Evolutionary conservation across 2,888 invertebrate genomes (phyloP).

Genomic region (Blomia tropicalis): DNA sequence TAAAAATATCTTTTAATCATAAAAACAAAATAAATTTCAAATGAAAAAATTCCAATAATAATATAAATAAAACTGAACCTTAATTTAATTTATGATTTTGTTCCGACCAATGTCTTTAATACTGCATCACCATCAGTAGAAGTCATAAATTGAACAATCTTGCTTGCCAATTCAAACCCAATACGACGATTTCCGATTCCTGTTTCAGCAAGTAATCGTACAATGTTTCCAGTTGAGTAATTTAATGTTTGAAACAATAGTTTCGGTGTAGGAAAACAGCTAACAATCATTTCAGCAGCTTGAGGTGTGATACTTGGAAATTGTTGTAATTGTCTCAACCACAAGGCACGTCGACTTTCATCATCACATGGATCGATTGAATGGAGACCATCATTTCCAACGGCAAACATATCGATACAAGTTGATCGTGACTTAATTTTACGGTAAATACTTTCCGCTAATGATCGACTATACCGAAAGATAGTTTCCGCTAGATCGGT

Average conservation of each 20-base stretch:
- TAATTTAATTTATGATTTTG: no score
- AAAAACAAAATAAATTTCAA: no score
- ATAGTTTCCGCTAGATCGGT: neutral
- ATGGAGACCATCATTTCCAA: neutral
- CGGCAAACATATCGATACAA: constrained; percentile 7
- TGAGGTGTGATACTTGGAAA: constrained; percentile 14
- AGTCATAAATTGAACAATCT: neutral
- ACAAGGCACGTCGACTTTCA: neutral
- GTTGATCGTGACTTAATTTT: neutral
- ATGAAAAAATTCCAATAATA: no score
- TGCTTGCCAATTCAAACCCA: neutral
- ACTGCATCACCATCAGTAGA: neutral
- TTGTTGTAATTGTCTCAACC: constrained; percentile 19
- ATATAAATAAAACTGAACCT: no score
- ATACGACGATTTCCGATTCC: neutral
- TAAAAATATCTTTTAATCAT: neutral
- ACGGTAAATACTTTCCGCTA: constrained; percentile 9
- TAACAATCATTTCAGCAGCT: constrained; percentile 9
- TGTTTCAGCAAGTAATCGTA: neutral
- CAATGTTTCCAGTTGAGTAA: no score
- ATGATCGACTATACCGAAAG: constrained; percentile 14
- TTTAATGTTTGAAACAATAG: constrained; percentile 2
- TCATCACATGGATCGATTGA: neutral
- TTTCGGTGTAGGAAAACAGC: constrained; percentile 6
- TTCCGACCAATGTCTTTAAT: neutral